Percentiles rank a stretch among this genome's conserved stretches.
These are phyloP conservation scores for Labeo rohita DNA, from an alignment of 2,113 vertebrate species.

Conservation along the genomic window DNA sequence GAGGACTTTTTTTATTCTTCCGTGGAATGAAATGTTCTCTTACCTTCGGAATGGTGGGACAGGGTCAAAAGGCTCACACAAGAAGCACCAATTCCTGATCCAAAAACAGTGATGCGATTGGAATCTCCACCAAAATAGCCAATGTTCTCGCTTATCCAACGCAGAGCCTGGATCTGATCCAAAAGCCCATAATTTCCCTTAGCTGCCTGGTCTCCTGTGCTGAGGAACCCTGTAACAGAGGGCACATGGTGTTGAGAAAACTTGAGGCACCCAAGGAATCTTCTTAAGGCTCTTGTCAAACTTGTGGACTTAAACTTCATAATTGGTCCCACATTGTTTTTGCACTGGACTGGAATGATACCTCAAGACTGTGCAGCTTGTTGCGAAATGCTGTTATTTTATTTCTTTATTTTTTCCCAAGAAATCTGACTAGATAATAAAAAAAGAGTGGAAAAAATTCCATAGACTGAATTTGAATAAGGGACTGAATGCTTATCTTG, in stretches of 20 bases:
- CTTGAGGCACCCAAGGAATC: neutral
- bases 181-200: constrained; percentile 98
- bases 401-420: too few species aligned
- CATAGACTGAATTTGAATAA: neutral
- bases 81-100: constrained; percentile 95
- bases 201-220: constrained; percentile 97
- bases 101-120: constrained; percentile 95
- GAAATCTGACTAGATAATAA: neutral
- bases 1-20: neutral
- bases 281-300: neutral
- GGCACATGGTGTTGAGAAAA: neutral
- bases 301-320: neutral
- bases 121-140: constrained; percentile 98
- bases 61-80: constrained; percentile 97
- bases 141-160: constrained; percentile 99
- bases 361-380: neutral
- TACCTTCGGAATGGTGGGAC: constrained; percentile 99
- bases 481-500: neutral
- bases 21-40: neutral
- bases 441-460: neutral
- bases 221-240: constrained; percentile 88
- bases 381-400: too few species aligned
- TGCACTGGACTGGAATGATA: neutral
- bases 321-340: neutral
- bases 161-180: constrained; percentile 97